Evolutionary conservation across 2,888 invertebrate genomes (phyloP).

Genomic region (Sarcophaga carnaria): DNA sequence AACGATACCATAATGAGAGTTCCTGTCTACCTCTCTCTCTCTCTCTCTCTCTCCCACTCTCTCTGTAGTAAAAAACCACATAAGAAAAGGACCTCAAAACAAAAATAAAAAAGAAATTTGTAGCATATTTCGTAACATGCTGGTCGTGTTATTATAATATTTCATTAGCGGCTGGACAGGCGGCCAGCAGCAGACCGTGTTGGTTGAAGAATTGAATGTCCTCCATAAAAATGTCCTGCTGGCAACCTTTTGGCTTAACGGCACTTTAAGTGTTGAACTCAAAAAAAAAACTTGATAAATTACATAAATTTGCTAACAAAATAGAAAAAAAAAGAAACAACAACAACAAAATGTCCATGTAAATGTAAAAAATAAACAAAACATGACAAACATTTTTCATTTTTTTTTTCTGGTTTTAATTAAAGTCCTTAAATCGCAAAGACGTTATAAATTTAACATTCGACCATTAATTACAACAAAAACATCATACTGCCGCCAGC

Average conservation of each 20-base stretch:
- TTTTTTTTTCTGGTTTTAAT: too few relatives aligned
- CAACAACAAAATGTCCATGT: not conserved
- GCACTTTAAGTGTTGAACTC: not conserved
- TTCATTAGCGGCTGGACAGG: not conserved
- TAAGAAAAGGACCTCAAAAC: too few relatives aligned
- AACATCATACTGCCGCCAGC: not conserved
- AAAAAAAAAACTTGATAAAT: constrained; percentile 29
- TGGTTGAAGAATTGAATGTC: not conserved
- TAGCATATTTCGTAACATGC: not conserved
- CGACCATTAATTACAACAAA: not conserved
- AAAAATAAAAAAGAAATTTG: too few relatives aligned
- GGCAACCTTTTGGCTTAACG: constrained; percentile 11
- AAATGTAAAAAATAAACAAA: constrained; percentile 1
- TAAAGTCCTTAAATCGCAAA: too few relatives aligned
- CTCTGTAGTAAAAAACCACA: too few relatives aligned
- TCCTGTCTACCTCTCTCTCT: too few relatives aligned
- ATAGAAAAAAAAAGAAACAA: not conserved
- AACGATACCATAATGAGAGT: too few relatives aligned
- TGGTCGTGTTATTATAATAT: not conserved
- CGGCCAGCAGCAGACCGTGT: not conserved
- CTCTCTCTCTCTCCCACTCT: too few relatives aligned
- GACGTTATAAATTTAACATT: too few relatives aligned
- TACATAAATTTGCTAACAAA: not conserved
- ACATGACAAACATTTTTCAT: not conserved
- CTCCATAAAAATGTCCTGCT: constrained; percentile 10